Evolutionary conservation across 2,888 invertebrate species (phyloP).

Genomic region (Drosophila prostipennis): DNA sequence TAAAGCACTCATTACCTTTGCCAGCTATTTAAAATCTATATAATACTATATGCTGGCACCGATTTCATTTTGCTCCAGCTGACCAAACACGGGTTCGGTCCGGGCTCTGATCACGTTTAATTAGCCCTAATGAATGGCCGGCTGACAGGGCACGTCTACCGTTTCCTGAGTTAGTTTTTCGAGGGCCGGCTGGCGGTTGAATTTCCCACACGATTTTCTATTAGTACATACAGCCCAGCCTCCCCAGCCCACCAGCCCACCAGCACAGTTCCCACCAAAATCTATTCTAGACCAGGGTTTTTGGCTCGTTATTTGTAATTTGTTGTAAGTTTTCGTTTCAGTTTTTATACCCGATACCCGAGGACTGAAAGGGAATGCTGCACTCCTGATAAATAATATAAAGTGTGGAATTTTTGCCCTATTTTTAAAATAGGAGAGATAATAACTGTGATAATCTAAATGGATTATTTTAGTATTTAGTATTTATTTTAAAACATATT

Average conservation of each 20-base stretch:
- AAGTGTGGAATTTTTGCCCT: too few relatives aligned
- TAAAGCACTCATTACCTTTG: too few relatives aligned
- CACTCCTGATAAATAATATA: not conserved
- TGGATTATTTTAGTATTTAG: too few relatives aligned
- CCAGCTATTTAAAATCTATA: too few relatives aligned
- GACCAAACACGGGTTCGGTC: slow-evolving; percentile 10
- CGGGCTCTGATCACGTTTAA: slow-evolving; percentile 69
- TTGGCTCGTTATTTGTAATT: slow-evolving; percentile 75
- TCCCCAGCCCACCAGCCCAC: not conserved
- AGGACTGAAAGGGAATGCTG: not conserved
- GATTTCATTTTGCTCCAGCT: not conserved
- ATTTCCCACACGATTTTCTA: slow-evolving; percentile 69
- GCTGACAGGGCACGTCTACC: slow-evolving; percentile 51
- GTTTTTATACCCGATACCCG: slow-evolving; percentile 58
- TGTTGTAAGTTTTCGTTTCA: slow-evolving; percentile 74
- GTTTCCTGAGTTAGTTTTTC: slow-evolving; percentile 27
- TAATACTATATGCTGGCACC: not conserved
- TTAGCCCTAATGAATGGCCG: slow-evolving; percentile 79
- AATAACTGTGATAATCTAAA: too few relatives aligned
- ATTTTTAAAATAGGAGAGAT: too few relatives aligned
- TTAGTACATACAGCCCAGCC: slow-evolving; percentile 41
- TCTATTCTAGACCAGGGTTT: slow-evolving; percentile 23
- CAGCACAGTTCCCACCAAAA: not conserved
- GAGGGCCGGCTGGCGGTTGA: slow-evolving; percentile 44
- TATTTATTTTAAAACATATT: too few relatives aligned